These are phyloP conservation scores for Scaptomyza tumidula DNA, from an alignment of 2,888 invertebrate species.

Conservation along the genomic window DNA sequence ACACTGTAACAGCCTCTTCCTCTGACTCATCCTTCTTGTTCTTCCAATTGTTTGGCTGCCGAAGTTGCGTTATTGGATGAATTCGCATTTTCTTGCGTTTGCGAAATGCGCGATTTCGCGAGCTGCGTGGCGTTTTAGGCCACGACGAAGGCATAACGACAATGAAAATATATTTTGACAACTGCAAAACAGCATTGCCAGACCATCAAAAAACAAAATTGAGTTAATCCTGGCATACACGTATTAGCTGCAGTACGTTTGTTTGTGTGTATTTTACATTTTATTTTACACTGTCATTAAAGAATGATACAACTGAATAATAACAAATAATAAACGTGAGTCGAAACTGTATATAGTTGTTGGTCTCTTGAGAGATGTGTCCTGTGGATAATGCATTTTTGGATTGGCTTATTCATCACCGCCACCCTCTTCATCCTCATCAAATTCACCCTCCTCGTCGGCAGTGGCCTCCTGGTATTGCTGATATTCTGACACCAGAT, in stretches of 20 bases:
- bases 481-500: conserved; percentile 96
- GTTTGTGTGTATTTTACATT: background rate
- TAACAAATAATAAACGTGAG: conserved; percentile 28
- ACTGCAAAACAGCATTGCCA: background rate
- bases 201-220: background rate
- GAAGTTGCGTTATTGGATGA: background rate
- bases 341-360: conserved; percentile 2
- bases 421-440: conserved; percentile 86
- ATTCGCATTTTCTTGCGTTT: background rate
- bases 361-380: background rate
- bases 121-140: background rate
- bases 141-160: background rate
- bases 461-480: conserved; percentile 96
- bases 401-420: conserved; percentile 78
- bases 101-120: background rate
- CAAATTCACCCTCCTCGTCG: conserved; percentile 93
- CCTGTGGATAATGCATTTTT: background rate
- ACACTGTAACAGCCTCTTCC: background rate
- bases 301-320: conserved; percentile 7
- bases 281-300: conserved; percentile 5
- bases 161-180: background rate
- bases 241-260: background rate
- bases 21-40: background rate
- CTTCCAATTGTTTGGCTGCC: background rate
- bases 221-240: background rate